These are phyloP conservation scores for Epinotia brunnichana DNA, from an alignment of 2,888 invertebrate species.

Conservation along the genomic window DNA sequence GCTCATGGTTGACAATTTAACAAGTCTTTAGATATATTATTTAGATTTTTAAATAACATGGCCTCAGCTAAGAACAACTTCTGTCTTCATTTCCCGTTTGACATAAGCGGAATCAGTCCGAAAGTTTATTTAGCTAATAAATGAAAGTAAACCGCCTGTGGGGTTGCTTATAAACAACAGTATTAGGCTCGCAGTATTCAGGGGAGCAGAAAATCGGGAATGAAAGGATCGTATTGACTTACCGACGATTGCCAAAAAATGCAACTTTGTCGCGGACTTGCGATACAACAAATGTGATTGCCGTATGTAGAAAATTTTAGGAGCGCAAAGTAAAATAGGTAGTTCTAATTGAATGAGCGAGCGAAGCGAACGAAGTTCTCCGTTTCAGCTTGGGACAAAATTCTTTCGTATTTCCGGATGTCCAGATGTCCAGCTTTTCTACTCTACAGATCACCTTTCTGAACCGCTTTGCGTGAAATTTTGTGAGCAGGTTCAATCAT, in stretches of 20 bases:
- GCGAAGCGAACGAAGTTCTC: no score
- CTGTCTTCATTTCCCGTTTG: constrained; percentile 9
- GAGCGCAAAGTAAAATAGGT: background rate
- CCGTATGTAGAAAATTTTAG: constrained; percentile 10
- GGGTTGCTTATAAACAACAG: constrained; percentile 41
- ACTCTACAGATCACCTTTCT: no score
- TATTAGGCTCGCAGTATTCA: constrained; percentile 22
- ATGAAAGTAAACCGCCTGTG: constrained; percentile 34
- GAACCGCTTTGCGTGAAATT: no score
- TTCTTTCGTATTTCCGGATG: no score
- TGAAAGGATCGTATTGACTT: background rate
- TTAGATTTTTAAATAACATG: background rate
- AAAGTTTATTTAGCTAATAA: constrained; percentile 35
- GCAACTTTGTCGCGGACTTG: constrained; percentile 11
- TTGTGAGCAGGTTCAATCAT: no score
- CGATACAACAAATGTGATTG: constrained; percentile 20
- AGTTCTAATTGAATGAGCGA: no score
- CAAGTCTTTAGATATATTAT: no score
- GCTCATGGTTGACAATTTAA: no score
- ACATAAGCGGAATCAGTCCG: constrained; percentile 19
- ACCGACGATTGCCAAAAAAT: constrained; percentile 17
- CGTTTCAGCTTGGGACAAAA: no score
- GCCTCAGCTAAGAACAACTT: constrained; percentile 19
- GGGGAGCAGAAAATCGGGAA: constrained; percentile 22
- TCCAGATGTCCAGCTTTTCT: no score